Percentiles rank a stretch among this genome's conserved stretches.
These are phyloP conservation scores for Sinelater perroti DNA, from an alignment of 2,888 invertebrate species.

Conservation along the genomic window DNA sequence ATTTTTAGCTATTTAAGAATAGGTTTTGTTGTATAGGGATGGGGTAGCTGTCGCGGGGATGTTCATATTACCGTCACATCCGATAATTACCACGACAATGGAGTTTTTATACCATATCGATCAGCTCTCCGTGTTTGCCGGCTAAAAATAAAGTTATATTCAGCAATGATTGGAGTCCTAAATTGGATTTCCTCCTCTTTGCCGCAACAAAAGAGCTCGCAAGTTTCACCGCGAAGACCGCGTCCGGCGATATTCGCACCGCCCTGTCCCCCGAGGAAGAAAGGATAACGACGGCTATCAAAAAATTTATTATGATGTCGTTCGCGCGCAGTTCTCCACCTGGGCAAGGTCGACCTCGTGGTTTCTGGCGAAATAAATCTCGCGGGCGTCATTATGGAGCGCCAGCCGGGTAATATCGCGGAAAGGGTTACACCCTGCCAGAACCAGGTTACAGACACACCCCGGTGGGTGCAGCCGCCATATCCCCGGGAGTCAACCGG, in stretches of 20 bases:
- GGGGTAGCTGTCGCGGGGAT: no score
- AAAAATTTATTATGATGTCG: not conserved
- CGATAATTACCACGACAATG: conserved; percentile 9
- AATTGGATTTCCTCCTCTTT: conserved; percentile 27
- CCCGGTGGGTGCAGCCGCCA: conserved; percentile 55
- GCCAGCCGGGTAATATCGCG: conserved; percentile 14
- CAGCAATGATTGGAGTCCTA: conserved; percentile 21
- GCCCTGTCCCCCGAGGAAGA: not conserved
- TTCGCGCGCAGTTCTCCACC: not conserved
- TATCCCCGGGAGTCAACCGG: conserved; percentile 50
- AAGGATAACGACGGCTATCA: not conserved
- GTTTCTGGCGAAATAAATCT: conserved; percentile 14
- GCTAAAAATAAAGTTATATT: conserved; percentile 24
- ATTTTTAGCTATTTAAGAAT: no score
- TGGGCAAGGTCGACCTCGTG: conserved; percentile 2
- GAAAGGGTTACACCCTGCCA: conserved; percentile 23
- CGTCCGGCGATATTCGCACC: not conserved
- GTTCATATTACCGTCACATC: no score
- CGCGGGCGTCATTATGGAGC: not conserved
- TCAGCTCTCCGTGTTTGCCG: conserved; percentile 9
- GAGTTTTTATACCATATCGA: conserved; percentile 12
- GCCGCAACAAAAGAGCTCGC: conserved; percentile 9
- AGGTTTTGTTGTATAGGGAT: no score
- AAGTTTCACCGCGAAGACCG: conserved; percentile 3
- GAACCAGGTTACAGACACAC: conserved; percentile 57